phyloP scores from a whole-genome alignment of 2,797 vertebrate genomes.

The Poecilia picta region DNA sequence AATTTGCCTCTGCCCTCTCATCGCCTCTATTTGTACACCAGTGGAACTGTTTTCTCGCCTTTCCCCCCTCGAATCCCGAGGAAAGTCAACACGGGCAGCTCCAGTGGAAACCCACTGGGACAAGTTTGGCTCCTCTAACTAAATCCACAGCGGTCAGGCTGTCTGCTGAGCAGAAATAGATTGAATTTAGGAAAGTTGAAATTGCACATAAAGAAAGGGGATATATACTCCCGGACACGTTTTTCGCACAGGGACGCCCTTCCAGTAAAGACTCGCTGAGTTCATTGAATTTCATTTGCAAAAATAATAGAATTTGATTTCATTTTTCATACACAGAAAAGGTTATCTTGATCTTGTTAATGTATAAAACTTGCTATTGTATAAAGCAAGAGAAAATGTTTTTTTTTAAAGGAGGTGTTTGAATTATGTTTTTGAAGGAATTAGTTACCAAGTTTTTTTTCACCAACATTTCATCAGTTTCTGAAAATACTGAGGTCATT shows the following conservation, averaged over 20 bases:
- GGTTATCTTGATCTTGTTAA: background rate
- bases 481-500: background rate
- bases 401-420: background rate
- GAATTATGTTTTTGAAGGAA: background rate
- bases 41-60: slow-evolving; percentile 53
- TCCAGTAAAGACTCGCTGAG: background rate
- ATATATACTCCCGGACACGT: slow-evolving; percentile 15
- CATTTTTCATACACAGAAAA: background rate
- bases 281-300: background rate
- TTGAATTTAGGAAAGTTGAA: slow-evolving; percentile 57
- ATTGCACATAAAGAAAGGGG: slow-evolving; percentile 29
- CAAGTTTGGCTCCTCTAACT: slow-evolving; percentile 60
- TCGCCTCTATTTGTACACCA: slow-evolving; percentile 43
- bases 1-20: slow-evolving; percentile 29
- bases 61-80: slow-evolving; percentile 62
- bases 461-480: background rate
- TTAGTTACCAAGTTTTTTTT: background rate
- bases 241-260: slow-evolving; percentile 10
- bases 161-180: slow-evolving; percentile 65
- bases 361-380: background rate
- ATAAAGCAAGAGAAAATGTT: background rate
- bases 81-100: slow-evolving; percentile 63
- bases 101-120: slow-evolving; percentile 63
- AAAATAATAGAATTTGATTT: background rate
- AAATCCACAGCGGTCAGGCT: slow-evolving; percentile 62